Base-by-base conservation (phyloP, 2,113 vertebrate species). In the Myiagra hebetior region DNA sequence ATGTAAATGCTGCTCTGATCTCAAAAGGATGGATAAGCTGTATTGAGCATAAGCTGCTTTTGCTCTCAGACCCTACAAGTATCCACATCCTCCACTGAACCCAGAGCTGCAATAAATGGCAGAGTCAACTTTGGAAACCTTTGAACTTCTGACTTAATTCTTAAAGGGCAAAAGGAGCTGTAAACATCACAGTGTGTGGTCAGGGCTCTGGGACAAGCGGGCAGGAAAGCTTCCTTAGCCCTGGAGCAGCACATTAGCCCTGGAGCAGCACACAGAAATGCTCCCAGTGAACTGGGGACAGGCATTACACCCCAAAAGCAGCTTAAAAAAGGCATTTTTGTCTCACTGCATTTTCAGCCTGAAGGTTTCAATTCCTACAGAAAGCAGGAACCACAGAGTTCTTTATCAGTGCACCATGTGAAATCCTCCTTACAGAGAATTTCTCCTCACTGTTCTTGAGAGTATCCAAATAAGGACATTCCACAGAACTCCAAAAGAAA, bases 1-100 rank as follows among this genome's bases (percentile, higher is more conserved):
- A 92, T 88, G 92, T 65, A 96, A 96, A 96, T 95, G 92, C 74
- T 62, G 49, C 84, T 44, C 75, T 95, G 88, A 88, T 62, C 88
- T 47, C 94, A 44, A 18, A 85, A 90, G 88, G 94, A 76, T 17
- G 67, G 96, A 82, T 94, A 57, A 96, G 75, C 95, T 90, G 15
- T 11, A 92, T 42, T 55, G 92, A 95, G 85, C 88, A 83, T 93
- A 96, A 96, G 88, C 95, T 90, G 4, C 91, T 93, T 96, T 80
- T 70, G 67, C 72, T 62, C 91, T 88, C 91, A 91, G 82, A 76
- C 49, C 57, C 77, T 47, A 62, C 85, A 56, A 93, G 87, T 7
- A 64, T 35, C 49, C 70, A n/a, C 1, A 8, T 18, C 88, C 92
- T 83, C 27, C 88, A 53, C 62, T 60, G 69, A 93, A 84, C 84